phyloP scores from a whole-genome alignment of 92 coral and sea anemone genomes.

The Siderastrea siderea region DNA sequence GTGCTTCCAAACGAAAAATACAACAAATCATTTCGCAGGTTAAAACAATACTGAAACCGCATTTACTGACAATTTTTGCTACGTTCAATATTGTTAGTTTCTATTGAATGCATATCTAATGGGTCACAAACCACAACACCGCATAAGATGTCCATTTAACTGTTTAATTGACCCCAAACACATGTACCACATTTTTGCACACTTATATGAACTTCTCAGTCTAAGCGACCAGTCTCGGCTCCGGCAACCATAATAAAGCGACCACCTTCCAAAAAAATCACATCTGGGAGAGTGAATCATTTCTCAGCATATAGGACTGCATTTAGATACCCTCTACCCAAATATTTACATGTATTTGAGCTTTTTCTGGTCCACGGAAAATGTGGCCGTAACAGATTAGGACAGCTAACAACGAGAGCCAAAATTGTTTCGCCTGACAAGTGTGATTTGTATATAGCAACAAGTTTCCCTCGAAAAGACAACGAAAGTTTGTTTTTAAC shows the following conservation, averaged over 20 bases:
- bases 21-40: neutral
- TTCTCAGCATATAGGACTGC: neutral
- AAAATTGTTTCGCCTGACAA: too few species aligned
- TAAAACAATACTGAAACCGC: neutral
- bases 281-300: neutral
- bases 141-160: too few species aligned
- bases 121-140: neutral
- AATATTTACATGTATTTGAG: too few species aligned
- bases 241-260: too few species aligned
- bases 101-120: neutral
- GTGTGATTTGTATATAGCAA: neutral
- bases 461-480: neutral
- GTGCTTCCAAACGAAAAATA: constrained; percentile 16
- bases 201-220: too few species aligned
- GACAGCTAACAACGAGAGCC: too few species aligned
- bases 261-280: too few species aligned
- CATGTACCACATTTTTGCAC: neutral
- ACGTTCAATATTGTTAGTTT: neutral
- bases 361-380: too few species aligned
- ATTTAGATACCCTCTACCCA: too few species aligned
- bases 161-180: too few species aligned
- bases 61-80: neutral
- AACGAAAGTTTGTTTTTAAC: neutral
- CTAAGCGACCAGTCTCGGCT: too few species aligned
- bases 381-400: too few species aligned